A percentile compares a stretch with the other conserved stretches of the same genome.
phyloP scores from a whole-genome alignment of 2,888 invertebrate species.

The Epicampocera succincta region DNA sequence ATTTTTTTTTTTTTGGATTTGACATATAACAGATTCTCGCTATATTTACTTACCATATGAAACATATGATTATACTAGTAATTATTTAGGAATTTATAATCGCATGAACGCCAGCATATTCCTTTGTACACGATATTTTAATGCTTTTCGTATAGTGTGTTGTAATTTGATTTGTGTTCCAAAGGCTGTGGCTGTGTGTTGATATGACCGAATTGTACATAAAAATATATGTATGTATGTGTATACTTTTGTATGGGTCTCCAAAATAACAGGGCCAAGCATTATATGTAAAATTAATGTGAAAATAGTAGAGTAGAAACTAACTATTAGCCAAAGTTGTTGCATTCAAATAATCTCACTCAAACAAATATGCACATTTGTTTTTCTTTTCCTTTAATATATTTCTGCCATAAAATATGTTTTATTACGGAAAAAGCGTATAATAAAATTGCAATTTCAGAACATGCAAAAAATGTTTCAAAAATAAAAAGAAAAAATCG shows the following conservation, averaged over 20 bases:
- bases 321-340: slow-evolving; percentile 49
- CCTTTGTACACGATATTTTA: too few species aligned
- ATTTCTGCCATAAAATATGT: slow-evolving; percentile 66
- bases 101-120: too few species aligned
- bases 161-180: too few species aligned
- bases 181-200: background rate
- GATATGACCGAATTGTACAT: slow-evolving; percentile 29
- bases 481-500: slow-evolving; percentile 43
- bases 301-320: slow-evolving; percentile 61
- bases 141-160: too few species aligned
- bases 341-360: slow-evolving; percentile 43
- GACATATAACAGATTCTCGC: too few species aligned
- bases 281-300: slow-evolving; percentile 56
- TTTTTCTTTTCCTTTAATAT: background rate
- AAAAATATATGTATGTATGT: background rate
- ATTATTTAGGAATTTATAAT: too few species aligned
- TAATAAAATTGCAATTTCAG: slow-evolving; percentile 61
- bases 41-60: too few species aligned
- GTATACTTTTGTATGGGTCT: too few species aligned
- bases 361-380: slow-evolving; percentile 3
- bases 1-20: too few species aligned
- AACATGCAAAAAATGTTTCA: slow-evolving; percentile 54
- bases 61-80: too few species aligned
- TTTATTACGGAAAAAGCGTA: slow-evolving; percentile 63
- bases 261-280: slow-evolving; percentile 2